Percentiles rank a stretch among this genome's conserved stretches.
These are phyloP conservation scores for Phalacrocorax aristotelis DNA, from an alignment of 2,113 vertebrate species.

Conservation along the genomic window DNA sequence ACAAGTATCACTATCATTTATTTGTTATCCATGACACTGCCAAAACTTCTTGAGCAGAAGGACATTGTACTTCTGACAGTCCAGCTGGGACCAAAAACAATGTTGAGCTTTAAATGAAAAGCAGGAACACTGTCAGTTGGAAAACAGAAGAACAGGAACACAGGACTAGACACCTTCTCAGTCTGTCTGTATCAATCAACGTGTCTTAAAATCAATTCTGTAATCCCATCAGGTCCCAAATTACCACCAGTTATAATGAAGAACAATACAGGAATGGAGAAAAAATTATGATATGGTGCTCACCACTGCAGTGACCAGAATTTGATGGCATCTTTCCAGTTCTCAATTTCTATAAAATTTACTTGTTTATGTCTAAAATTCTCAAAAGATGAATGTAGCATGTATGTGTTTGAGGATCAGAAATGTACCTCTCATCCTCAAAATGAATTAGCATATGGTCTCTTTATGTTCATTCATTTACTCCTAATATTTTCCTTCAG, in stretches of 20 bases:
- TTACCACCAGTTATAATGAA: background rate
- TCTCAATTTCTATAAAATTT: background rate
- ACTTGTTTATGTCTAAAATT: background rate
- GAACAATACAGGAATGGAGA: background rate
- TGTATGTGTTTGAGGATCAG: background rate
- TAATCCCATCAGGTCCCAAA: background rate
- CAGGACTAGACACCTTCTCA: background rate
- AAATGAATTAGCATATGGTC: background rate
- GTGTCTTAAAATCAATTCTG: background rate
- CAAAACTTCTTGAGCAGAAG: background rate
- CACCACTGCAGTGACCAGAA: background rate
- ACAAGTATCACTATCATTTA: background rate
- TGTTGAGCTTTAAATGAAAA: background rate
- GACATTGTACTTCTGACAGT: background rate
- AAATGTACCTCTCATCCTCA: background rate
- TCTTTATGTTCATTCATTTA: background rate
- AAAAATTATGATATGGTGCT: background rate
- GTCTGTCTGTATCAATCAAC: background rate
- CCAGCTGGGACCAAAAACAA: background rate
- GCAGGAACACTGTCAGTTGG: background rate
- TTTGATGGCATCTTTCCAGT: background rate
- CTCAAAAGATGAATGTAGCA: background rate
- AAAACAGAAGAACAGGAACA: background rate
- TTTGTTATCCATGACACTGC: background rate
- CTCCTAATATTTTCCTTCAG: background rate